Conservation (phyloP, 2,113 vertebrate species). For the Saccopteryx bilineata region DNA sequence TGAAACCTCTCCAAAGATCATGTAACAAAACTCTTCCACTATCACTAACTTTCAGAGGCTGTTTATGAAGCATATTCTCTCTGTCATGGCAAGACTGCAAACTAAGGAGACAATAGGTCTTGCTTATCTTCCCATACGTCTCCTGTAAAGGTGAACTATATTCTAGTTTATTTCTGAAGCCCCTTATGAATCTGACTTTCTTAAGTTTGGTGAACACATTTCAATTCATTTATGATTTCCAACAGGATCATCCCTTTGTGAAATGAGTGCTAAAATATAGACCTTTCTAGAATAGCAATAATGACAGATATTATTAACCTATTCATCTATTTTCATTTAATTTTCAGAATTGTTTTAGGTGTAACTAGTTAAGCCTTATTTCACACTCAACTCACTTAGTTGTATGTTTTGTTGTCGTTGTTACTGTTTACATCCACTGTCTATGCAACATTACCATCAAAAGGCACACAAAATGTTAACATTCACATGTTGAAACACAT, state of each 20-base stretch:
- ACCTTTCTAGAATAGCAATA: conserved; percentile 2
- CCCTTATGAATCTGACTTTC: neutral
- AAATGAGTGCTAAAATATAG: conserved; percentile 38
- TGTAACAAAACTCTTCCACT: neutral
- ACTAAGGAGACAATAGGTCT: neutral
- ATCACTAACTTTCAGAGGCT: neutral
- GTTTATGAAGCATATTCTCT: neutral
- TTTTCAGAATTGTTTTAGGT: conserved; percentile 47
- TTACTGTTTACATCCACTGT: conserved; percentile 6
- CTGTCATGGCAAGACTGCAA: neutral
- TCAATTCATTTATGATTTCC: conserved; percentile 32
- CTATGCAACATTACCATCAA: neutral
- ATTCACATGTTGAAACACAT: neutral
- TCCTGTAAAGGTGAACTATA: neutral
- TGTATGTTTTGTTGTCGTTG: neutral
- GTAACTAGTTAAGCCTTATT: neutral
- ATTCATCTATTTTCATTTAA: neutral
- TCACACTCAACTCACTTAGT: conserved; percentile 18
- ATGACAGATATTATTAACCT: neutral
- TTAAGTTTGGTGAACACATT: conserved; percentile 29
- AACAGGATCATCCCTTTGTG: neutral
- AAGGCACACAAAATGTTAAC: neutral
- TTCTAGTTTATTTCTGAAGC: conserved; percentile 13
- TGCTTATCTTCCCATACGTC: neutral
- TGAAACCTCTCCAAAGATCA: neutral